These are phyloP conservation scores for Scelioninae gen. 2 DNA, from an alignment of 2,888 invertebrate species.

Conservation along the genomic window DNA sequence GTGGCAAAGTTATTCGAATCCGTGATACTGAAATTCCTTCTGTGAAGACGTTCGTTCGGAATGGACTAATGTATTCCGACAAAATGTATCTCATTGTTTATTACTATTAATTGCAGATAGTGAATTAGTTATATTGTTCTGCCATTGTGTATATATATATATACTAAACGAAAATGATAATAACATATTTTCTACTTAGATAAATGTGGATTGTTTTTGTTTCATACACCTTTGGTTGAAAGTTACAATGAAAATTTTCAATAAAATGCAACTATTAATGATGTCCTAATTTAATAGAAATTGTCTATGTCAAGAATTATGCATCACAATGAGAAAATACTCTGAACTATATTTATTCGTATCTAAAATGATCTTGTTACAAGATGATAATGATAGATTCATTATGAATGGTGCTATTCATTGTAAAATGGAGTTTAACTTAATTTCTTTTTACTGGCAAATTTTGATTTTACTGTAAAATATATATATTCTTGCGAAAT, in stretches of 20 bases:
- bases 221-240: not conserved
- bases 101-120: slow-evolving; percentile 48
- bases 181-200: slow-evolving; percentile 66
- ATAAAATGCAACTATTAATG: no score
- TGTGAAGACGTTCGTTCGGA: slow-evolving; percentile 26
- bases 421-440: no score
- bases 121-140: slow-evolving; percentile 43
- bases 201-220: slow-evolving; percentile 53
- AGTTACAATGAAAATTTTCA: not conserved
- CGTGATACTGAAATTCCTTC: slow-evolving; percentile 30
- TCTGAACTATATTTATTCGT: no score
- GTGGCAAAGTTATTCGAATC: slow-evolving; percentile 1
- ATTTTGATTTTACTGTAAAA: no score
- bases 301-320: no score
- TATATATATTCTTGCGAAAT: no score
- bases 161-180: slow-evolving; percentile 60
- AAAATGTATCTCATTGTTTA: slow-evolving; percentile 45
- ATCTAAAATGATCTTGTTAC: no score
- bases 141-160: slow-evolving; percentile 65
- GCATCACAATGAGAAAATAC: no score
- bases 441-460: no score
- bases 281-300: no score
- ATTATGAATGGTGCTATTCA: no score
- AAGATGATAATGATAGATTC: no score
- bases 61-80: slow-evolving; percentile 31